Conservation (phyloP, 2,113 vertebrate species). For the Chrysemys picta region DNA sequence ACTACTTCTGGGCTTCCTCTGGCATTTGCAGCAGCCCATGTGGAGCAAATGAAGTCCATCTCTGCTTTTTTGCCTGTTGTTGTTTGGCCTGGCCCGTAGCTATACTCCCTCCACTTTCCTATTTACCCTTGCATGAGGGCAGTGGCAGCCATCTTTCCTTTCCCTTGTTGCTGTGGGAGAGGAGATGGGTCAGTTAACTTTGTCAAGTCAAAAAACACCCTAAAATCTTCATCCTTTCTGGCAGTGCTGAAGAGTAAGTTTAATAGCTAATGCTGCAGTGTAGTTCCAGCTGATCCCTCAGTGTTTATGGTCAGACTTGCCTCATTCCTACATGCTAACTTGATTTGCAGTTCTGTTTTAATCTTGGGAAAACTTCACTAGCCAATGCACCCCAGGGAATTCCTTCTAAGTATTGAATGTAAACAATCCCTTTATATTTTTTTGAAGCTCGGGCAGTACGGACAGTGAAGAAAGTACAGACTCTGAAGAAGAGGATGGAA, state of each 20-base stretch:
- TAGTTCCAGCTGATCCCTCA: neutral
- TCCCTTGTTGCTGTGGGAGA: accelerated
- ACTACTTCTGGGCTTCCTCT: neutral
- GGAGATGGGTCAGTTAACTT: accelerated
- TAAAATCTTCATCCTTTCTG: neutral
- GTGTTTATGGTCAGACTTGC: neutral
- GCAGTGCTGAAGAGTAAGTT: neutral
- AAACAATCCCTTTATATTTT: constrained; percentile 35
- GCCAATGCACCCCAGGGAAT: too few species aligned
- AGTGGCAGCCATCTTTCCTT: neutral
- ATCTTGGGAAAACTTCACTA: neutral
- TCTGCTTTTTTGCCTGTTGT: neutral
- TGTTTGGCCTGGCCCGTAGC: neutral
- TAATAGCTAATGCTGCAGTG: neutral
- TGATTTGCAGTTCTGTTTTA: neutral
- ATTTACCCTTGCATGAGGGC: neutral
- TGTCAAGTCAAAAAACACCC: neutral
- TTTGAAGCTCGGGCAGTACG: constrained; percentile 93
- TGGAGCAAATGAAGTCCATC: too few species aligned
- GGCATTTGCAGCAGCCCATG: neutral
- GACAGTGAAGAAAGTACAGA: constrained; percentile 99
- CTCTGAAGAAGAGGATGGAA: constrained; percentile 95
- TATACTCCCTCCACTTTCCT: neutral
- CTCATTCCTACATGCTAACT: neutral
- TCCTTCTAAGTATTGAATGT: neutral